Evolutionary conservation across 2,888 invertebrate genomes (phyloP), one percentile per base, ranked within the genome.

Genomic region (Xestia ashworthii): DNA sequence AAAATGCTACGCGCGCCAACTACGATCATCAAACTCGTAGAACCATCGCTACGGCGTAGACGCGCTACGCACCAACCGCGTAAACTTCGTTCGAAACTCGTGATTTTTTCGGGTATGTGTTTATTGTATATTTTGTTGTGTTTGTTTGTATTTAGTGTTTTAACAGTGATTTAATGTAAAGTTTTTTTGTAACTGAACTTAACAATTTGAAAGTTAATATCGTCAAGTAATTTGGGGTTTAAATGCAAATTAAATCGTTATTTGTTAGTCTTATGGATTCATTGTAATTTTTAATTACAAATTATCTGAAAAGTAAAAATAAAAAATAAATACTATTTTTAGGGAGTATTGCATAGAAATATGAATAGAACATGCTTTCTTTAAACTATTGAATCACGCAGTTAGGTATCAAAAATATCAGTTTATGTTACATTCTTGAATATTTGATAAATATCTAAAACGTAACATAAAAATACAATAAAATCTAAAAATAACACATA

Each of bases 1-100:
- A 94, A 92, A 94, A 93, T 92, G 93, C 93, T 93, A 93, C 92
- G 92, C 91, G 89, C 87, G 83, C 78, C 87, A 83, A 92, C 91
- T 91, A 90, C 92, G 87, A 83, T 78, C 90, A 91, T 92, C 95
- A 95, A 95, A 94, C 86, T 91, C 91, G 94, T 94, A 92, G 92
- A 92, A 87, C 91, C 86, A 88, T 87, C 88, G 94, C 93, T 93
- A 94, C 94, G 94, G 92, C 94, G 95, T 95, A 95, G 94, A 94
- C 95, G 95, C 92, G 93, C 94, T 94, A 93, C 93, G 94, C 89
- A 90, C 76, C 89, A 74, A 74, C 86, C 88, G 86, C 88, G 82
- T 70, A 88, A 90, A 92, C 88, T 92, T 92, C 80, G 81, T 71
- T 74, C 89, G 89, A 85, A 85, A 73, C 62, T 66, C 72, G 87